A percentile compares a stretch with the other conserved stretches of the same genome.
These are phyloP conservation scores for Marronus borbonicus DNA, from an alignment of 2,888 invertebrate species.

Conservation along the genomic window DNA sequence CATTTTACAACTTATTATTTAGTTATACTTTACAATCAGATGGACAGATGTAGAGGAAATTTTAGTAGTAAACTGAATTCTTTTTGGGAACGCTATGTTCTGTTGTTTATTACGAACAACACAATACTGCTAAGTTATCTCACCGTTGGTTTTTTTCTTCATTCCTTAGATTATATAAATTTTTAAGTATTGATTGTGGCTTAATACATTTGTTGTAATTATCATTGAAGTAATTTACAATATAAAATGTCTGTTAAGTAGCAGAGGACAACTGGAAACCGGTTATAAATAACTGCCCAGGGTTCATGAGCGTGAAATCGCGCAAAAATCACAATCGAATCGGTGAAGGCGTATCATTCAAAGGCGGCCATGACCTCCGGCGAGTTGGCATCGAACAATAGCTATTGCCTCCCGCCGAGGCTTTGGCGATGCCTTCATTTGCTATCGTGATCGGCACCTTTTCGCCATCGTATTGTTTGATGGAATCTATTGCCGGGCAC, in stretches of 20 bases:
- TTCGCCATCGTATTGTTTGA: conserved; percentile 36
- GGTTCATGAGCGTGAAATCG: conserved; percentile 23
- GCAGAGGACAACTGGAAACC: not conserved
- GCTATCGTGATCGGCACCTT: conserved; percentile 39
- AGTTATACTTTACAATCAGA: too few relatives aligned
- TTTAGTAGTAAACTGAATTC: too few relatives aligned
- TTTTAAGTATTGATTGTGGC: too few relatives aligned
- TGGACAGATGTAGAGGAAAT: too few relatives aligned
- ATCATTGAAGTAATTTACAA: not conserved
- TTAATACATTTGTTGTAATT: too few relatives aligned
- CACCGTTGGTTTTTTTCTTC: too few relatives aligned
- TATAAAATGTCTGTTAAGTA: not conserved
- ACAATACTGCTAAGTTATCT: too few relatives aligned
- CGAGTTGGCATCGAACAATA: conserved; percentile 25
- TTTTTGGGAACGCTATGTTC: too few relatives aligned
- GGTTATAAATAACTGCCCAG: not conserved
- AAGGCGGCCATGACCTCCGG: conserved; percentile 29
- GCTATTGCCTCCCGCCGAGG: conserved; percentile 13
- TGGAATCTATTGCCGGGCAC: conserved; percentile 24
- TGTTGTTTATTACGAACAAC: too few relatives aligned
- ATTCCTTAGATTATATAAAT: too few relatives aligned
- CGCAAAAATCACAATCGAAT: conserved; percentile 19
- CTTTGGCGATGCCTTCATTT: conserved; percentile 24
- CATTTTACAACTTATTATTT: too few relatives aligned
- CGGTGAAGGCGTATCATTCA: conserved; percentile 28